These are phyloP conservation scores for Microcebus ravelobensis DNA, from an alignment of 2,113 vertebrate species.

Conservation along the genomic window DNA sequence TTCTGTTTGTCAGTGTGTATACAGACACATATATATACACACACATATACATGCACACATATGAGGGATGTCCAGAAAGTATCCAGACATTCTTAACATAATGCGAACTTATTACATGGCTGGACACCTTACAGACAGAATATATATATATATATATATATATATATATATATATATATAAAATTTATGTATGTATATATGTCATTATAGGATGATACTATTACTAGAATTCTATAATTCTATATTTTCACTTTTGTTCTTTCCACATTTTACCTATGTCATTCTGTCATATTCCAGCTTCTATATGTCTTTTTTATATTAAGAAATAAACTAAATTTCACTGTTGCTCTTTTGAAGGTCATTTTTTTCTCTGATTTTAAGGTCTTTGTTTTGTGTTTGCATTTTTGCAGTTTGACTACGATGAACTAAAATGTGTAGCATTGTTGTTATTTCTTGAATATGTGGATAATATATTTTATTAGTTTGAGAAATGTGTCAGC, in stretches of 20 bases:
- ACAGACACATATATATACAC: too few relatives aligned
- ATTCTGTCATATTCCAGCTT: too few relatives aligned
- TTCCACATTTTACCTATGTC: background rate
- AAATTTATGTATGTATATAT: too few relatives aligned
- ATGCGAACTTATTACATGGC: too few relatives aligned
- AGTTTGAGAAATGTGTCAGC: background rate
- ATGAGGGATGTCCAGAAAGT: too few relatives aligned
- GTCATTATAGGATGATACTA: background rate
- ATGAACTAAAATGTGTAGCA: background rate
- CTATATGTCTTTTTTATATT: background rate
- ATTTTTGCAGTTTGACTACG: background rate
- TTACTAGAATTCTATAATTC: background rate
- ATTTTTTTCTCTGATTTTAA: background rate
- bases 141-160: too few relatives aligned
- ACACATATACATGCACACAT: too few relatives aligned
- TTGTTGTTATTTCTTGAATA: background rate
- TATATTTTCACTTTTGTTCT: background rate
- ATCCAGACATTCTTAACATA: too few relatives aligned
- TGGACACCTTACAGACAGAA: too few relatives aligned
- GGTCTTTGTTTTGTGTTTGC: background rate
- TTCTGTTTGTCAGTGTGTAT: background rate
- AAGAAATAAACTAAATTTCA: background rate
- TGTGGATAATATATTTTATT: background rate
- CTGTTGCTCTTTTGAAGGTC: background rate
- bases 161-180: too few relatives aligned